Conservation (phyloP, 2,888 invertebrate genomes). For the Caenorhabditis drosophilae region DNA sequence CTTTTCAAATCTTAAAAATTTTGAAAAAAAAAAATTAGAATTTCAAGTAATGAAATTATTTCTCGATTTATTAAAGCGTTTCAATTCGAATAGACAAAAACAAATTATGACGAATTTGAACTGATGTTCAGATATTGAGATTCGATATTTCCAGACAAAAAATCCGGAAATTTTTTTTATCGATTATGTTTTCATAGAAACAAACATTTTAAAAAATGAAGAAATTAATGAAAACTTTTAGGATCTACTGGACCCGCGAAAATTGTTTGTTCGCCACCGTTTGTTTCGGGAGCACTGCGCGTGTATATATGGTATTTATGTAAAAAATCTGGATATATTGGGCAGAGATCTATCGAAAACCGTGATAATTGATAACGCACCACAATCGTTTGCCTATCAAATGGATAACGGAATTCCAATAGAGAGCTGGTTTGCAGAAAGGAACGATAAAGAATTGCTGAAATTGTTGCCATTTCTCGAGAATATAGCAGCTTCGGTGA, state of each 20-base stretch:
- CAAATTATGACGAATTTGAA: too few relatives aligned
- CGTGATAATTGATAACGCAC: constrained; percentile 86
- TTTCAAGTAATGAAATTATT: too few relatives aligned
- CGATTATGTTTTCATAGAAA: too few relatives aligned
- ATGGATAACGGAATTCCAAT: constrained; percentile 94
- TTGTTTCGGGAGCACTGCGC: constrained; percentile 94
- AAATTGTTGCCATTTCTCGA: constrained; percentile 90
- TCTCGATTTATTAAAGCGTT: too few relatives aligned
- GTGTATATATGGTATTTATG: constrained; percentile 92
- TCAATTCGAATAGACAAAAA: too few relatives aligned
- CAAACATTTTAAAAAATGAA: constrained; percentile 2
- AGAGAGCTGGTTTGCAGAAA: constrained; percentile 94
- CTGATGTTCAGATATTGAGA: too few relatives aligned
- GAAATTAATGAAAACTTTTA: constrained; percentile 8
- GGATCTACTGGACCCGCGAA: constrained; percentile 86
- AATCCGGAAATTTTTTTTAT: too few relatives aligned
- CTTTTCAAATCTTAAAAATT: too few relatives aligned
- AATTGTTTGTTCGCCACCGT: constrained; percentile 85
- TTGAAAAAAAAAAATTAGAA: too few relatives aligned
- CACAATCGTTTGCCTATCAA: constrained; percentile 88
- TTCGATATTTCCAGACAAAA: too few relatives aligned
- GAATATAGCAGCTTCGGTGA: constrained; percentile 28
- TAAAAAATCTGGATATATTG: constrained; percentile 89
- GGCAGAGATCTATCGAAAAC: constrained; percentile 88
- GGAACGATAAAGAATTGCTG: constrained; percentile 85